Percentiles rank a stretch among this genome's conserved stretches.
Evolutionary conservation across 1,140 invertebrate genomes (phyloP).

Genomic region (Megalonaias nervosa): DNA sequence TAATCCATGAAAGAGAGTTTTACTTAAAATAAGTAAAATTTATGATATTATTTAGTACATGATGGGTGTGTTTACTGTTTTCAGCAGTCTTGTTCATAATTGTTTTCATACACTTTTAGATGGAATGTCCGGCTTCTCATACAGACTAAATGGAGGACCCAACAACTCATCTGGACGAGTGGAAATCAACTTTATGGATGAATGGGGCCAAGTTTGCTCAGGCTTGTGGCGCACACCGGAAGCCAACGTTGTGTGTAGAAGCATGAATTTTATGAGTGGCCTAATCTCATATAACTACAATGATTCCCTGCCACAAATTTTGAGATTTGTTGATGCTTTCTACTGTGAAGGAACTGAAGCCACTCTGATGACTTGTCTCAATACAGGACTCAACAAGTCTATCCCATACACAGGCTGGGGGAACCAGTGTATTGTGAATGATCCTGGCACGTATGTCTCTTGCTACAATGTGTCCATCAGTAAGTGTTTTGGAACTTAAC

Average conservation of each 20-base stretch:
- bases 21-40: not conserved
- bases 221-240: constrained; percentile 81
- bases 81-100: not conserved
- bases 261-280: constrained; percentile 26
- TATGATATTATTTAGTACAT: not conserved
- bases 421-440: constrained; percentile 20
- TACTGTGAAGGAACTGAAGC: constrained; percentile 34
- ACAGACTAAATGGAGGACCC: constrained; percentile 42
- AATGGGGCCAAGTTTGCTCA: constrained; percentile 81
- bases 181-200: constrained; percentile 80
- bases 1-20: not conserved
- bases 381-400: constrained; percentile 36
- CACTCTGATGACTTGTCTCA: constrained; percentile 36
- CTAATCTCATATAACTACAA: constrained; percentile 20
- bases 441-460: constrained; percentile 31
- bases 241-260: constrained; percentile 73
- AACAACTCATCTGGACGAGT: constrained; percentile 74
- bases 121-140: constrained; percentile 40
- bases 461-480: constrained; percentile 36
- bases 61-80: not conserved
- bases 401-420: constrained; percentile 7
- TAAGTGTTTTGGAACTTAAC: constrained; percentile 5
- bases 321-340: constrained; percentile 35
- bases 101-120: not conserved
- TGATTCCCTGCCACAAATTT: constrained; percentile 10